Conservation (phyloP, 2,113 vertebrate genomes). For the Melanerpes aurifrons region DNA sequence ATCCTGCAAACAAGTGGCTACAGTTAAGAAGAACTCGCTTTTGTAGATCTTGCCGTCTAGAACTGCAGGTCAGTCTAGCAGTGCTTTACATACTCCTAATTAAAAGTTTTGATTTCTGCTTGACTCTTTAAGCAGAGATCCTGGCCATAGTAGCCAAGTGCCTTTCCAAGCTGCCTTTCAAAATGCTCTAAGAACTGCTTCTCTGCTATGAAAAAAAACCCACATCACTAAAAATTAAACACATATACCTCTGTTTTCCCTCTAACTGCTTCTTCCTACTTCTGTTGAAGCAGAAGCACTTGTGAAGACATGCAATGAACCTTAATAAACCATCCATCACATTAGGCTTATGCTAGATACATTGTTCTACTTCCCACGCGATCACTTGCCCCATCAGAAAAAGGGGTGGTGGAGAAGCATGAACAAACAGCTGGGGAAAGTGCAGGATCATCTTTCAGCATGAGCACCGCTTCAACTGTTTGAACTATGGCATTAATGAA, state of each 20-base stretch:
- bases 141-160: background rate
- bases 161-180: background rate
- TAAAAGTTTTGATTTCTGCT: background rate
- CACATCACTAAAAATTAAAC: background rate
- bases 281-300: background rate
- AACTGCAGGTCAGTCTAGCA: background rate
- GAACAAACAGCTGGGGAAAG: conserved; percentile 41
- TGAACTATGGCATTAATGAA: conserved; percentile 10
- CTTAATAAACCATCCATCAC: background rate
- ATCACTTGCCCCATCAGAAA: background rate
- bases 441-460: conserved; percentile 40
- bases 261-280: background rate
- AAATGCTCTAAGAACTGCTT: background rate
- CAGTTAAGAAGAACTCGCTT: background rate
- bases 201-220: background rate
- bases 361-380: background rate
- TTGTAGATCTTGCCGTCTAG: background rate
- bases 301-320: background rate
- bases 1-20: background rate
- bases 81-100: background rate
- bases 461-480: conserved; percentile 18
- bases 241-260: background rate
- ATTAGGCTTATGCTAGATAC: background rate
- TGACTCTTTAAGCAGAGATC: background rate
- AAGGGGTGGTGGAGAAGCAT: background rate